Percentiles rank a stretch among this genome's conserved stretches.
phyloP scores from a whole-genome alignment of 2,888 invertebrate genomes.

The Drosophila paramelanica region DNA sequence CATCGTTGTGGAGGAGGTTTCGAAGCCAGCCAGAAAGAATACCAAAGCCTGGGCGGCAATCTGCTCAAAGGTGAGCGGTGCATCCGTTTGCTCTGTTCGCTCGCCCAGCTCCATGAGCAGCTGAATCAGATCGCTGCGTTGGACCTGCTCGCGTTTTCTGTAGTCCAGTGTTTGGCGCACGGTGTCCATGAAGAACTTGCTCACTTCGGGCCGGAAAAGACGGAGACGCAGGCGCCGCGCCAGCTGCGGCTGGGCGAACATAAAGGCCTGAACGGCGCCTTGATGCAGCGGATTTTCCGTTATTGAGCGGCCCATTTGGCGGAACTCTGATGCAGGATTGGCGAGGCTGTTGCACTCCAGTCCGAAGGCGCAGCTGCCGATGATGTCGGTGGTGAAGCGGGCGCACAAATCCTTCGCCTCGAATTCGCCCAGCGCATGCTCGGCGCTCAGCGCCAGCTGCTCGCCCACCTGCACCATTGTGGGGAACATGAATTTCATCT shows the following conservation, averaged over 20 bases:
- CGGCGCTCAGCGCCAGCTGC: slow-evolving; percentile 19
- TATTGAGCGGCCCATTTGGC: slow-evolving; percentile 62
- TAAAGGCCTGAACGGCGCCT: slow-evolving; percentile 48
- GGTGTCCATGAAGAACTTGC: slow-evolving; percentile 77
- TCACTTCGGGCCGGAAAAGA: slow-evolving; percentile 58
- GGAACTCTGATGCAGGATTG: slow-evolving; percentile 83
- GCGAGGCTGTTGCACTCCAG: slow-evolving; percentile 85
- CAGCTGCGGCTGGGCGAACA: slow-evolving; percentile 53
- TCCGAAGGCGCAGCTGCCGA: slow-evolving; percentile 86
- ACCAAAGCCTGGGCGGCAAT: slow-evolving; percentile 86
- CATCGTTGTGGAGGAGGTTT: slow-evolving; percentile 86
- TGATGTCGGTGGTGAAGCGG: slow-evolving; percentile 86
- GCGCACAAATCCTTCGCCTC: slow-evolving; percentile 85
- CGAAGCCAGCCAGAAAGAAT: slow-evolving; percentile 87
- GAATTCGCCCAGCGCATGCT: slow-evolving; percentile 56
- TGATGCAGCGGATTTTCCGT: slow-evolving; percentile 36
- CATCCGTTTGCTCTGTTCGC: background rate
- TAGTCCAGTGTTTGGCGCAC: slow-evolving; percentile 84
- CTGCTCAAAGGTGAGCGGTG: slow-evolving; percentile 82
- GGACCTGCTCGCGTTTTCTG: slow-evolving; percentile 76
- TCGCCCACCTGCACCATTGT: slow-evolving; percentile 69
- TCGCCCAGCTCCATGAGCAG: slow-evolving; percentile 60
- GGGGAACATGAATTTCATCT: slow-evolving; percentile 85
- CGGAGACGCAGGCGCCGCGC: slow-evolving; percentile 58
- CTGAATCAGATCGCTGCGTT: slow-evolving; percentile 85